Percentiles rank a stretch among this genome's conserved stretches.
Conservation (phyloP, 1,140 invertebrate genomes). For the Drosophila quadrilineata region DNA sequence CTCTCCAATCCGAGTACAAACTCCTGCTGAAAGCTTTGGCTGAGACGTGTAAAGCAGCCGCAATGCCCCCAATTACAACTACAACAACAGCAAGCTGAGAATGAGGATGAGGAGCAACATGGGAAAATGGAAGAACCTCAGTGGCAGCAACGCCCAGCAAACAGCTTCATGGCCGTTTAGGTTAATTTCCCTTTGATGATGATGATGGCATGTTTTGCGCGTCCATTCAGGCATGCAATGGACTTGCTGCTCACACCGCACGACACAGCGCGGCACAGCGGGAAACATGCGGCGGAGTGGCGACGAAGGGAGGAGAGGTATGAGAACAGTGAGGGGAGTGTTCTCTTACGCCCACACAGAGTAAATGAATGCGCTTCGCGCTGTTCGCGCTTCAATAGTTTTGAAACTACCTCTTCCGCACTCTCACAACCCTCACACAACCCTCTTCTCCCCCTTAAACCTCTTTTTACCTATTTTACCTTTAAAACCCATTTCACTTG, state of each 20-base stretch:
- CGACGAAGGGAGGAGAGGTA: not conserved
- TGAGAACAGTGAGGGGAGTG: not conserved
- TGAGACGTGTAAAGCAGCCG: conserved; percentile 34
- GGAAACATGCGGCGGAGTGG: not conserved
- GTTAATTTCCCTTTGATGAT: conserved; percentile 76
- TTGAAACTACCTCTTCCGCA: conserved; percentile 18
- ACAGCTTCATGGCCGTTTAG: conserved; percentile 73
- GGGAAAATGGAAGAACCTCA: conserved; percentile 10
- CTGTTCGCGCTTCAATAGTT: conserved; percentile 67
- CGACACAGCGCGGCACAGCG: too few relatives aligned
- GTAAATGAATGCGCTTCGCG: conserved; percentile 58
- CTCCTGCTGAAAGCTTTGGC: conserved; percentile 6
- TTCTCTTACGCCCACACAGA: conserved; percentile 21
- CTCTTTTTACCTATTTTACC: not conserved
- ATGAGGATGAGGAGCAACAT: not conserved
- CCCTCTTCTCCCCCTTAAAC: conserved; percentile 1
- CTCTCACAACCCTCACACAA: not conserved
- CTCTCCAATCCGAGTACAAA: conserved; percentile 13
- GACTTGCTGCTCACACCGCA: conserved; percentile 67
- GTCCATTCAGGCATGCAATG: conserved; percentile 72
- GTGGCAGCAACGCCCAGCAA: conserved; percentile 43
- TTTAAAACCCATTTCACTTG: too few relatives aligned
- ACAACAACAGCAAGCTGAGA: conserved; percentile 7
- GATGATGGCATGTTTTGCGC: conserved; percentile 76
- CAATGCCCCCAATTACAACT: conserved; percentile 27